Percentiles rank a stretch among this genome's conserved stretches.
Conservation (phyloP, 92 coral and sea anemone genomes). For the Epizoanthus stellaris region DNA sequence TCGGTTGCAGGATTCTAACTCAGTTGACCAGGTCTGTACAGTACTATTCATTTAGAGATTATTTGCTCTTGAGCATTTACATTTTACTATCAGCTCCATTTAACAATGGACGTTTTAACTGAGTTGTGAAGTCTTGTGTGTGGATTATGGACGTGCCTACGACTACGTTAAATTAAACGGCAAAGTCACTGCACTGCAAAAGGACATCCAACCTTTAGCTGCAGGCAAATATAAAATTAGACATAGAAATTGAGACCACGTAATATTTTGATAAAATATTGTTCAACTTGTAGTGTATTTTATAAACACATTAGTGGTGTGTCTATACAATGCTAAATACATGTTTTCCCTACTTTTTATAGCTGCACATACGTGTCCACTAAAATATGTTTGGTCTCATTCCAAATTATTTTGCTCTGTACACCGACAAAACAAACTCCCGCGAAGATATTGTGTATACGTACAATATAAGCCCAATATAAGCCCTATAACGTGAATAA, state of each 20-base stretch:
- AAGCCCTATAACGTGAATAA: neutral
- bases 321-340: neutral
- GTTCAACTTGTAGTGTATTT: neutral
- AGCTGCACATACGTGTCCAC: neutral
- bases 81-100: too few relatives aligned
- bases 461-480: neutral
- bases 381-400: slow-evolving; percentile 6
- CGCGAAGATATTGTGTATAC: neutral
- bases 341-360: neutral
- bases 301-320: neutral
- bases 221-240: neutral
- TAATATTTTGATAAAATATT: neutral
- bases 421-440: neutral
- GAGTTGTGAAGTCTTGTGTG: too few relatives aligned
- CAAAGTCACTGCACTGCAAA: too few relatives aligned
- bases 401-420: neutral
- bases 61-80: too few relatives aligned
- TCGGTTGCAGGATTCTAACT: too few relatives aligned
- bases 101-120: too few relatives aligned
- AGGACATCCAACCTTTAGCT: too few relatives aligned
- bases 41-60: too few relatives aligned
- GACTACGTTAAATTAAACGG: too few relatives aligned
- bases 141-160: too few relatives aligned
- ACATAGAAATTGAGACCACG: neutral
- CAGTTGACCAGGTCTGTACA: too few relatives aligned